A percentile compares a stretch with the other conserved stretches of the same genome.
These are phyloP conservation scores for Protosalanx chinensis DNA, from an alignment of 2,797 vertebrate genomes.

Conservation along the genomic window DNA sequence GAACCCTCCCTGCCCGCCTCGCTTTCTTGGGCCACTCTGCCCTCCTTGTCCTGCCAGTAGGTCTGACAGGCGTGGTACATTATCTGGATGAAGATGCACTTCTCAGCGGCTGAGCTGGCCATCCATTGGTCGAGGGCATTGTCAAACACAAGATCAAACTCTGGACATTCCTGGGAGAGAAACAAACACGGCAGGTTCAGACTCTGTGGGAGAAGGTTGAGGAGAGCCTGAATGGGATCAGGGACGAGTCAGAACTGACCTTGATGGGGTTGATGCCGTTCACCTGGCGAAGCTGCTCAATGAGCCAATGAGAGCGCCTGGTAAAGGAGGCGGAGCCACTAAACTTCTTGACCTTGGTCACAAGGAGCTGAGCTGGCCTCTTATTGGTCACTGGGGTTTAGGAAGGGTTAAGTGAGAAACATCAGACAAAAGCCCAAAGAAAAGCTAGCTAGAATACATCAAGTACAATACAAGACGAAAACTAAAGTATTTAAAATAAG, in stretches of 20 bases:
- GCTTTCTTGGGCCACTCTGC: constrained; percentile 1
- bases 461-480: too few relatives aligned
- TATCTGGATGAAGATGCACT: constrained; percentile 90
- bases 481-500: too few relatives aligned
- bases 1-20: constrained; percentile 14
- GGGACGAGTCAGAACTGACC: constrained; percentile 64
- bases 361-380: constrained; percentile 81
- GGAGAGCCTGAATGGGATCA: background rate
- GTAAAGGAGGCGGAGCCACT: constrained; percentile 79
- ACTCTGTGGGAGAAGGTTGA: background rate
- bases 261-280: constrained; percentile 88
- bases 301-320: constrained; percentile 86
- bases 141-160: constrained; percentile 91
- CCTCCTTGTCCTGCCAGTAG: constrained; percentile 75
- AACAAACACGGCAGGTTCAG: constrained; percentile 1
- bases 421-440: background rate
- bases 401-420: constrained; percentile 1
- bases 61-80: constrained; percentile 87
- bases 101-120: constrained; percentile 86
- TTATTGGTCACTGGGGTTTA: constrained; percentile 80
- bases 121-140: constrained; percentile 88
- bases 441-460: background rate
- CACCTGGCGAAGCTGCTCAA: constrained; percentile 89
- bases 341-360: constrained; percentile 92
- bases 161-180: constrained; percentile 81